Conservation (phyloP, 2,113 vertebrate species). For the Todiramphus chloris region DNA sequence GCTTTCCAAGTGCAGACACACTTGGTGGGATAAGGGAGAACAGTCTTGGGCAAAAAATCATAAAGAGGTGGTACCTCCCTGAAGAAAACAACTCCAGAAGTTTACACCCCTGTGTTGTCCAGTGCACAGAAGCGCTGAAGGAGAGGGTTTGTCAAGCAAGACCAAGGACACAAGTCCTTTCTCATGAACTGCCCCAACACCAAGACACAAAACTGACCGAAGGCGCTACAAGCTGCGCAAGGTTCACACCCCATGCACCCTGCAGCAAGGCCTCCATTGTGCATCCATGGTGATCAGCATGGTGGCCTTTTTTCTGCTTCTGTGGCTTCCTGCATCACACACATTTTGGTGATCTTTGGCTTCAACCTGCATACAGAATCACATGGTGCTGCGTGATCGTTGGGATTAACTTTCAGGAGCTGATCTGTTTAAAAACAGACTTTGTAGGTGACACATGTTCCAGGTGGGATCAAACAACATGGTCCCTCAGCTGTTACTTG, state of each 20-base stretch:
- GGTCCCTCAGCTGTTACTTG: neutral
- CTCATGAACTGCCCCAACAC: neutral
- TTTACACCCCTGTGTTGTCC: accelerated
- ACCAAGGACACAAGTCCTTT: neutral
- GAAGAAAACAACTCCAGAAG: neutral
- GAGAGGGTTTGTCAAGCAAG: neutral
- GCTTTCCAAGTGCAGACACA: neutral
- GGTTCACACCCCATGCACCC: accelerated
- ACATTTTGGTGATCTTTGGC: neutral
- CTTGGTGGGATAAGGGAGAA: neutral
- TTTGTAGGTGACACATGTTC: neutral
- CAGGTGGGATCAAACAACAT: neutral
- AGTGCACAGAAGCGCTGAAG: accelerated
- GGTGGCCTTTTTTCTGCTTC: neutral
- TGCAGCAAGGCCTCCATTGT: neutral
- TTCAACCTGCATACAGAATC: neutral
- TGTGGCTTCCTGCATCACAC: neutral
- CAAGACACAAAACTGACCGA: neutral
- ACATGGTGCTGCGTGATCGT: neutral
- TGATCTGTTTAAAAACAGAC: neutral
- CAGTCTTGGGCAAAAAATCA: neutral
- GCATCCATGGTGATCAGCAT: neutral
- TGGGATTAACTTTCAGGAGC: neutral
- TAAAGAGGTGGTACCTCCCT: neutral
- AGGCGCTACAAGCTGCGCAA: too few relatives aligned